Percentiles rank a stretch among this genome's conserved stretches.
phyloP scores from a whole-genome alignment of 2,888 invertebrate genomes.

The Yponomeuta evonymella region DNA sequence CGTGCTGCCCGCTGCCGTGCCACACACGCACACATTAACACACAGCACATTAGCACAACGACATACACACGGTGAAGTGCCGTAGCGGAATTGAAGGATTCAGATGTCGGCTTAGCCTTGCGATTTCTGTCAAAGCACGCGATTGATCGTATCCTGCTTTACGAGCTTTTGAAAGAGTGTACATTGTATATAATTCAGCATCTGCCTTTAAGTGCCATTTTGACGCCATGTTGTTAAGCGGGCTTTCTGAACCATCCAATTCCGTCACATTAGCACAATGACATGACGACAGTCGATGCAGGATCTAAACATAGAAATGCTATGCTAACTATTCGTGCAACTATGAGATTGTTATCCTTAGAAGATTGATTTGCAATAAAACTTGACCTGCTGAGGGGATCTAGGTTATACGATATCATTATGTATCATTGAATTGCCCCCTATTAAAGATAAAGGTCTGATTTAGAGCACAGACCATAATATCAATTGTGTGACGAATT shows the following conservation, averaged over 20 bases:
- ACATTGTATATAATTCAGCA: too few species aligned
- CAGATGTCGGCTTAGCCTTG: neutral
- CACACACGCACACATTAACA: constrained; percentile 46
- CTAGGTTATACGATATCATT: neutral
- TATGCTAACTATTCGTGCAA: constrained; percentile 10
- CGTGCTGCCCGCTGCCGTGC: constrained; percentile 73
- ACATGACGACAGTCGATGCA: constrained; percentile 4
- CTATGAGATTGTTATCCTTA: constrained; percentile 3
- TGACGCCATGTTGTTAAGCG: neutral
- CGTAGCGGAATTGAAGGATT: neutral
- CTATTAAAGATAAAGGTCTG: neutral
- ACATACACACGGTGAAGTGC: neutral
- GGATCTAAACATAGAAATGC: neutral
- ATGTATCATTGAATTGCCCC: neutral
- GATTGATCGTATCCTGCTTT: neutral
- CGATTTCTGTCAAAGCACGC: neutral
- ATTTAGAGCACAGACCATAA: neutral
- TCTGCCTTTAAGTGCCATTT: too few species aligned
- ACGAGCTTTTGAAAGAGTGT: too few species aligned
- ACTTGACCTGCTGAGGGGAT: constrained; percentile 9
- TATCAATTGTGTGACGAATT: neutral
- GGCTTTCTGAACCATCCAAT: neutral
- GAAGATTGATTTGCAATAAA: constrained; percentile 7
- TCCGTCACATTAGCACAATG: constrained; percentile 26
- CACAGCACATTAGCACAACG: constrained; percentile 30